phyloP scores from a whole-genome alignment of 1,140 invertebrate species.

The Conus ventricosus region DNA sequence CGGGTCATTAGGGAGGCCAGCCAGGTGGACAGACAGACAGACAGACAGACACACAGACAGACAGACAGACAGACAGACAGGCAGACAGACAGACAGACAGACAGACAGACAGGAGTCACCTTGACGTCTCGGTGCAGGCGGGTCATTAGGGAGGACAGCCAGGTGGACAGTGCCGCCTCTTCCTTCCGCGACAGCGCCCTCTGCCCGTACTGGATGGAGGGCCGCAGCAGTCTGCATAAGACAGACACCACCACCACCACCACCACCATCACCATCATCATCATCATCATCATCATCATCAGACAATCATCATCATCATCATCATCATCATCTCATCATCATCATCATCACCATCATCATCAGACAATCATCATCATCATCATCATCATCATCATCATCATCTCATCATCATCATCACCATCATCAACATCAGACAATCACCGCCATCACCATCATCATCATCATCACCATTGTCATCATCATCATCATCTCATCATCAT shows the following conservation, averaged over 20 bases:
- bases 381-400: constrained; percentile 35
- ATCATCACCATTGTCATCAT: constrained; percentile 32
- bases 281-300: background rate
- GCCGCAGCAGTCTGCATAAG: background rate
- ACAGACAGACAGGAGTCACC: background rate
- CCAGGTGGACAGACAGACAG: constrained; percentile 11
- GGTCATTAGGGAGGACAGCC: background rate
- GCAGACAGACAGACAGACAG: constrained; percentile 1
- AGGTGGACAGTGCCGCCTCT: background rate
- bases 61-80: constrained; percentile 3
- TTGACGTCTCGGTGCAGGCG: background rate
- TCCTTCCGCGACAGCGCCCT: background rate
- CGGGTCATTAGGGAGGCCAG: background rate
- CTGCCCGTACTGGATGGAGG: background rate
- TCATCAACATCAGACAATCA: constrained; percentile 34
- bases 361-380: background rate
- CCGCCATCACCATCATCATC: constrained; percentile 37
- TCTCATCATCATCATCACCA: constrained; percentile 43
- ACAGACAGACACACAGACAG: background rate
- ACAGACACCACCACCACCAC: too few relatives aligned
- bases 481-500: constrained; percentile 35
- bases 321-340: too few relatives aligned
- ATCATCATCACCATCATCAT: too few relatives aligned
- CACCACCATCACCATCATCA: too few relatives aligned
- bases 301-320: background rate